Base-by-base conservation (phyloP, 2,113 vertebrate genomes). In the Platichthys stellatus region DNA sequence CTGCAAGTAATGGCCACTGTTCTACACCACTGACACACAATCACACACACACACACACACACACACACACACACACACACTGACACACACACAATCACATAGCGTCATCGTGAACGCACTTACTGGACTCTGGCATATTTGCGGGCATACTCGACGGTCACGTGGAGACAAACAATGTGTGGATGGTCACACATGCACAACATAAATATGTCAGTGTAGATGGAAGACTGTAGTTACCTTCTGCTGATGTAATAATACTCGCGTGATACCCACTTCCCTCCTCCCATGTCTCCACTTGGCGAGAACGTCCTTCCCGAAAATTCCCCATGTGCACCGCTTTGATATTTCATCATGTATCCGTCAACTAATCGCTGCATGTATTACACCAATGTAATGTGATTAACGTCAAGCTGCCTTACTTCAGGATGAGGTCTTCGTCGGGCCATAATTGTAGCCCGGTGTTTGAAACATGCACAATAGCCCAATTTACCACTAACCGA, bases 1-100 rank as follows among this genome's bases (percentile, higher is more conserved):
- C 92, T 95, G 89, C 93, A 87, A 94, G 92, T 95, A 95, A 96
- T 96, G 94, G 92, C 94, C 67, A 66, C 93, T 94, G 95, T 96
- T 96, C 95, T 94, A 94, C 94, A 95, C 83, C 89, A 86, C 80
- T 86, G 82, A 76, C 84, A 89, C 82, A 88, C 70, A 84, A 84
- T 82, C 88, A 81, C 85, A 86, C 75, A 51, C 60, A 78, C 83
- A 76, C 28, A 31, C 28, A 31, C 28, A 76, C 84, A 89, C 82
- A 88, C 88, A 81, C 28, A 31, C 28, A 31, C 28, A 76, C 84
- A 89, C 82, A 88, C 88, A 81, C 85, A 86, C 75, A 51, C 60
- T 85, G 73, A 78, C 83, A 86, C 75, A 69, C 72, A 63, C 62
- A 51, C 60, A 31, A 7, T 6, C 31, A 31, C 31, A 31, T 31